Conservation (phyloP, 2,113 vertebrate genomes). For the Pampusana beccarii region DNA sequence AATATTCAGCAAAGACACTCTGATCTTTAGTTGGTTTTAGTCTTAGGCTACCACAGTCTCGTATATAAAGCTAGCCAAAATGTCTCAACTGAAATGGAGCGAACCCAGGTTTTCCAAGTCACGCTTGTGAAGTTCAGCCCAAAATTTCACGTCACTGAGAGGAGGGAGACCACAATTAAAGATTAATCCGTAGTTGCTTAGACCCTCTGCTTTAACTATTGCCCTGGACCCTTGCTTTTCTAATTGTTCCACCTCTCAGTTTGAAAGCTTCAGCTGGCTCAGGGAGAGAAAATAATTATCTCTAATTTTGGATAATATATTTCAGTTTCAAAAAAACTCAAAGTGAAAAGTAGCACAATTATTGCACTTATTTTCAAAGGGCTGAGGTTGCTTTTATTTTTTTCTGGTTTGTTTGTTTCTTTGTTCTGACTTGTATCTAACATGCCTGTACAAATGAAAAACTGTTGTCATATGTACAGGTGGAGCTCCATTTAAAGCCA, state of each 20-base stretch:
- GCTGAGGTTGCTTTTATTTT: background rate
- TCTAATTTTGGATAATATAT: background rate
- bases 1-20: background rate
- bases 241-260: background rate
- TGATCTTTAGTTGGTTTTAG: background rate
- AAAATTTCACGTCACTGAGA: background rate
- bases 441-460: background rate
- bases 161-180: background rate
- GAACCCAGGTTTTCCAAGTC: background rate
- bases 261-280: background rate
- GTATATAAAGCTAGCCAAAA: background rate
- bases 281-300: background rate
- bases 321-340: background rate
- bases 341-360: background rate
- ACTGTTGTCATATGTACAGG: accelerated
- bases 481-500: background rate
- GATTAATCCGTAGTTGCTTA: background rate
- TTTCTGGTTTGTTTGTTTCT: background rate
- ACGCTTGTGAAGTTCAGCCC: background rate
- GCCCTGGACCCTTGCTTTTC: background rate
- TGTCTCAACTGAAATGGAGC: background rate
- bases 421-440: background rate
- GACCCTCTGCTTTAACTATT: background rate
- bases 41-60: background rate
- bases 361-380: background rate